A percentile compares a stretch with the other conserved stretches of the same genome.
Conservation (phyloP, 2,888 invertebrate genomes). For the Caenorhabditis afra region DNA sequence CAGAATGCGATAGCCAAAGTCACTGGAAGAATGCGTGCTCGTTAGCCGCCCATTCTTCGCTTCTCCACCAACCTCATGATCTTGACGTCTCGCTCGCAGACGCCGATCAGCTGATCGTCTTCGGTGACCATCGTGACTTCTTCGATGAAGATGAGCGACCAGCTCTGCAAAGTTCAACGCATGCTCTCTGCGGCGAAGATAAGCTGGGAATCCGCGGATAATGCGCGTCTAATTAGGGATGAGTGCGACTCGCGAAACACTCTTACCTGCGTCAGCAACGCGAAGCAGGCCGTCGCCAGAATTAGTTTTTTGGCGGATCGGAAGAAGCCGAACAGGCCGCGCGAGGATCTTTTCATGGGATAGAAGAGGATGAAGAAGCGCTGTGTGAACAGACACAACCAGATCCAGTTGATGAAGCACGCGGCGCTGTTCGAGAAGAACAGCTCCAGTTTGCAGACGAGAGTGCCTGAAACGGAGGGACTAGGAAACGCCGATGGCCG, state of each 20-base stretch:
- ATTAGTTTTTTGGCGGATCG: conserved; percentile 68
- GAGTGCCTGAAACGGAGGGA: conserved; percentile 63
- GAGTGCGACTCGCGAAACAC: conserved; percentile 2
- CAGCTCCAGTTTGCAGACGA: conserved; percentile 73
- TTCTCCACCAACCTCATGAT: conserved; percentile 52
- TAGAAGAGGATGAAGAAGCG: conserved; percentile 73
- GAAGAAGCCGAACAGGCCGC: conserved; percentile 65
- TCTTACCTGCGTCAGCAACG: conserved; percentile 71
- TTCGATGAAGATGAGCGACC: conserved; percentile 67
- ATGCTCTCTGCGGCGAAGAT: not conserved
- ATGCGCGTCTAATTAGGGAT: not conserved
- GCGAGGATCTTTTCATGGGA: conserved; percentile 68
- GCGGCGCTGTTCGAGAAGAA: conserved; percentile 73
- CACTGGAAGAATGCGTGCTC: conserved; percentile 52
- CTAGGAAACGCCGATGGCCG: not conserved
- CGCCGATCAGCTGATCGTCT: conserved; percentile 56
- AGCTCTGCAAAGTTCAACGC: conserved; percentile 41
- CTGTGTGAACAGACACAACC: conserved; percentile 74
- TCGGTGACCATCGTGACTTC: conserved; percentile 49
- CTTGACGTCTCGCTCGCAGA: conserved; percentile 62
- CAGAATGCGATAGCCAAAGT: conserved; percentile 69
- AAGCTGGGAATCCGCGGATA: not conserved
- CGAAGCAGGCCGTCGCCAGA: conserved; percentile 65
- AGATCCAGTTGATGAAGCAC: conserved; percentile 75
- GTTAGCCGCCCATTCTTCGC: too few relatives aligned